Base-by-base conservation (phyloP, 2,888 invertebrate species). In the Hyposoter dolosus region DNA sequence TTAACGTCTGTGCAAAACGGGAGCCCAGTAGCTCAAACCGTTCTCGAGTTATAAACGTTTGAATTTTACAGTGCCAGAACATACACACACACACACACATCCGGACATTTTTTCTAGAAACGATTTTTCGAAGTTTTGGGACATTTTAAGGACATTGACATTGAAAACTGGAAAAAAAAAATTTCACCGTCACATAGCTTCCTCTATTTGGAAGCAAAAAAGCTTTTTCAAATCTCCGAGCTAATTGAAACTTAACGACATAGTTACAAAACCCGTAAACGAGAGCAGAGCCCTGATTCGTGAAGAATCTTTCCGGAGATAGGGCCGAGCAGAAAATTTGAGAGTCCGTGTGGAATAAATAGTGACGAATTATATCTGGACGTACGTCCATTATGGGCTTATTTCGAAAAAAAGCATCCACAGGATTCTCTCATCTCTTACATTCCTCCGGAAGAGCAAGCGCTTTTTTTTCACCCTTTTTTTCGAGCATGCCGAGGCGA, bases 321-420 rank as follows among this genome's bases (percentile, higher is more conserved):
- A n/a, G 3, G 40, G 9, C 0, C 0, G 3, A 0, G 19, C 53
- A 7, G 53, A 53, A 53, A 53, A 53, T 56, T 56, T 2, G 56
- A 23, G 23, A 45, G 45, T 72, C n/a, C 19, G 7, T n/a, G n/a
- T n/a, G 75, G 12, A 65, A 12, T 47, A 9, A 47, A 66, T 53
- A 23, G 40, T 15, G 63, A 71, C 50, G 65, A 71, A 71, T 77
- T 77, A 71, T 82, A 71, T 63, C 77, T 60, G 65, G 35, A n/a
- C 71, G 43, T 40, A 69, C 63, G 63, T 82, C 71, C 65, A 71
- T 82, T 65, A 77, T 56, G 35, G 60, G 23, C 63, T 66, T n/a
- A n/a, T n/a, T 66, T 35, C 28, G 66, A 40, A 79, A 28, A 78
- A 56, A 66, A 66, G 71, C 71, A 77, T 77, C 71, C 69, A 69